A percentile compares a stretch with the other conserved stretches of the same genome.
Evolutionary conservation across 2,113 vertebrate genomes (phyloP).

Genomic region (Arothron firmamentum): DNA sequence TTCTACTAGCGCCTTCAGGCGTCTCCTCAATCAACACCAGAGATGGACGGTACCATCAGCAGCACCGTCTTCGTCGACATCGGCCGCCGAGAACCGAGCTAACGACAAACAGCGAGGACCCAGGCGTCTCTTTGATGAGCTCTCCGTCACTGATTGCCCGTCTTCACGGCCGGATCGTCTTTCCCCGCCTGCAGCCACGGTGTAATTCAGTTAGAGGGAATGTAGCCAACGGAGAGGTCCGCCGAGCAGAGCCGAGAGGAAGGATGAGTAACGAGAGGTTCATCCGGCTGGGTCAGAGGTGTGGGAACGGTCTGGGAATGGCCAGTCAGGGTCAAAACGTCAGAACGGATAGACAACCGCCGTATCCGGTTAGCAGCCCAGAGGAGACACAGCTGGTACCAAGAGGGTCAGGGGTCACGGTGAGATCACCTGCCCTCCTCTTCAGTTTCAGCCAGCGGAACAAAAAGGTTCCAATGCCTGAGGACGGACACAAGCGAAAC

Average conservation of each 20-base stretch:
- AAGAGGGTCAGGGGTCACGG: slow-evolving; percentile 37
- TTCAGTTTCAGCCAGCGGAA: slow-evolving; percentile 64
- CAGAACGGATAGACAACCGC: slow-evolving; percentile 50
- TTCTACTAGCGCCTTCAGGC: not conserved
- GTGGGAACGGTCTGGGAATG: slow-evolving; percentile 58
- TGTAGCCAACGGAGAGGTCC: slow-evolving; percentile 35
- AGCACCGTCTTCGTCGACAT: not conserved
- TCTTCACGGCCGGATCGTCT: slow-evolving; percentile 30
- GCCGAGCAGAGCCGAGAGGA: slow-evolving; percentile 11
- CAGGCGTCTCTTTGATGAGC: slow-evolving; percentile 16
- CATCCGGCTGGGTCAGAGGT: slow-evolving; percentile 50
- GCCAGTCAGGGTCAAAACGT: slow-evolving; percentile 52
- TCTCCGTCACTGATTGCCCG: slow-evolving; percentile 42
- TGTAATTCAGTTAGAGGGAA: slow-evolving; percentile 61
- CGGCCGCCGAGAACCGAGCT: slow-evolving; percentile 1
- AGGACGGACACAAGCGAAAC: slow-evolving; percentile 35
- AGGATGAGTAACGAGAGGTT: slow-evolving; percentile 34
- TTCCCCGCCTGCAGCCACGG: slow-evolving; percentile 42
- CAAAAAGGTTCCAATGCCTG: slow-evolving; percentile 58
- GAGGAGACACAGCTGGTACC: slow-evolving; percentile 51
- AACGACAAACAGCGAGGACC: slow-evolving; percentile 27
- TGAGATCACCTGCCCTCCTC: slow-evolving; percentile 59
- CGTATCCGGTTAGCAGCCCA: slow-evolving; percentile 56
- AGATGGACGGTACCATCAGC: not conserved
- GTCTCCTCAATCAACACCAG: too few relatives aligned